These are phyloP conservation scores for Oscheius sp. DNA, from an alignment of 2,888 invertebrate genomes.

Conservation along the genomic window DNA sequence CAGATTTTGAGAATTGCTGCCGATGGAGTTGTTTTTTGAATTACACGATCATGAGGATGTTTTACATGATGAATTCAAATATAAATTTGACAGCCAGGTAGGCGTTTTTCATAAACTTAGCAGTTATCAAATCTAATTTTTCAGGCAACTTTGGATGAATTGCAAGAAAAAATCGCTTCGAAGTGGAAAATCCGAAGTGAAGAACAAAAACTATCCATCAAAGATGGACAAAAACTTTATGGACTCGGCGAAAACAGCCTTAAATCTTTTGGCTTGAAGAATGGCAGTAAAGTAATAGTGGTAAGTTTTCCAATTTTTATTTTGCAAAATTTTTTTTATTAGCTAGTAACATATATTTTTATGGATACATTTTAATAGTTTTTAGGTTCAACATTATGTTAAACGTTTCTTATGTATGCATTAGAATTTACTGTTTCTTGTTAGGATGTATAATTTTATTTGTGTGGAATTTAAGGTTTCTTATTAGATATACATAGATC, in stretches of 20 bases:
- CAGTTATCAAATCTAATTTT: too few relatives aligned
- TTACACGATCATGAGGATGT: too few relatives aligned
- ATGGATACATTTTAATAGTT: neutral
- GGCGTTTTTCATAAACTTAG: too few relatives aligned
- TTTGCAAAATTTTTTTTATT: neutral
- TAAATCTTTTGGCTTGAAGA: constrained; percentile 23
- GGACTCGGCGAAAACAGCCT: constrained; percentile 24
- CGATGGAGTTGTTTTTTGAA: too few relatives aligned
- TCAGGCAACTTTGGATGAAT: constrained; percentile 23
- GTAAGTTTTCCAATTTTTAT: too few relatives aligned
- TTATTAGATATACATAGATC: neutral
- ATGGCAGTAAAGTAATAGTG: constrained; percentile 22
- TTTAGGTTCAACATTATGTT: constrained; percentile 18
- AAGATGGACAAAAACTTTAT: constrained; percentile 19
- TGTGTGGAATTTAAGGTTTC: constrained; percentile 5
- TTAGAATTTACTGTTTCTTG: constrained; percentile 31
- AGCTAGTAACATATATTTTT: neutral
- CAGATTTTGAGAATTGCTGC: too few relatives aligned
- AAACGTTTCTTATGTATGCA: constrained; percentile 29
- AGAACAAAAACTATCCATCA: constrained; percentile 25
- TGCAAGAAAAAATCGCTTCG: constrained; percentile 21
- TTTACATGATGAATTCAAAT: too few relatives aligned
- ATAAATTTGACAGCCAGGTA: too few relatives aligned
- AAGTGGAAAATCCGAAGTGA: constrained; percentile 13
- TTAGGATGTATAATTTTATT: constrained; percentile 13